Conservation (phyloP, 2,113 vertebrate species). For the Perca flavescens region DNA sequence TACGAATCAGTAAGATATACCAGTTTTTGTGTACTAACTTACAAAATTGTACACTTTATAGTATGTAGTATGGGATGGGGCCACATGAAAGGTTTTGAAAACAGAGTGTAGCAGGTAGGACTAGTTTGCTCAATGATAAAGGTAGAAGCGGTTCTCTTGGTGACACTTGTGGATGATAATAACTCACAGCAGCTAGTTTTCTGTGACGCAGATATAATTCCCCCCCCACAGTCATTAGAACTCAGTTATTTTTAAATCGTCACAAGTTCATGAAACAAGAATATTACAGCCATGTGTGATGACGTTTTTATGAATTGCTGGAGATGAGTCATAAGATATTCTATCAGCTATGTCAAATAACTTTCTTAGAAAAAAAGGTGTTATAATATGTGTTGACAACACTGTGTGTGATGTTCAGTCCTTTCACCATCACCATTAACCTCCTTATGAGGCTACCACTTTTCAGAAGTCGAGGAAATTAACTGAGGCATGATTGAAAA, state of each 20-base stretch:
- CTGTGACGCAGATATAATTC: background rate
- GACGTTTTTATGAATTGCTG: slow-evolving; percentile 54
- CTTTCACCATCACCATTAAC: slow-evolving; percentile 64
- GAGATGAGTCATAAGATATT: slow-evolving; percentile 57
- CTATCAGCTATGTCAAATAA: slow-evolving; percentile 58
- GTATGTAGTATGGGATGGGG: background rate
- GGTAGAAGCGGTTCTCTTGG: background rate
- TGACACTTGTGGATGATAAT: slow-evolving; percentile 20
- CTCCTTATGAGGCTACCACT: slow-evolving; percentile 35
- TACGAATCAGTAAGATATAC: background rate
- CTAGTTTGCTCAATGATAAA: slow-evolving; percentile 14
- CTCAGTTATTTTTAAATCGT: slow-evolving; percentile 36
- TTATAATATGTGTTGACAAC: slow-evolving; percentile 65
- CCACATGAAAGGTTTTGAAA: slow-evolving; percentile 8
- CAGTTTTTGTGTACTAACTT: background rate
- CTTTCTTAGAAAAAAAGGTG: slow-evolving; percentile 59
- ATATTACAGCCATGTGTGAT: slow-evolving; percentile 61
- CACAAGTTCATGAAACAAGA: slow-evolving; percentile 42
- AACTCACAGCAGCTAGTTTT: slow-evolving; percentile 27
- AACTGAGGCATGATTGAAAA: slow-evolving; percentile 65
- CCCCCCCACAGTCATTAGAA: background rate
- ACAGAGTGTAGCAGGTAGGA: background rate
- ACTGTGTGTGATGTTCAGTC: slow-evolving; percentile 72
- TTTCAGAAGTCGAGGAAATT: slow-evolving; percentile 44
- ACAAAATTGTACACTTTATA: background rate